Percentiles rank a stretch among this genome's conserved stretches.
Evolutionary conservation across 2,888 invertebrate genomes (phyloP).

Genomic region (Torymus aiolomorphi): DNA sequence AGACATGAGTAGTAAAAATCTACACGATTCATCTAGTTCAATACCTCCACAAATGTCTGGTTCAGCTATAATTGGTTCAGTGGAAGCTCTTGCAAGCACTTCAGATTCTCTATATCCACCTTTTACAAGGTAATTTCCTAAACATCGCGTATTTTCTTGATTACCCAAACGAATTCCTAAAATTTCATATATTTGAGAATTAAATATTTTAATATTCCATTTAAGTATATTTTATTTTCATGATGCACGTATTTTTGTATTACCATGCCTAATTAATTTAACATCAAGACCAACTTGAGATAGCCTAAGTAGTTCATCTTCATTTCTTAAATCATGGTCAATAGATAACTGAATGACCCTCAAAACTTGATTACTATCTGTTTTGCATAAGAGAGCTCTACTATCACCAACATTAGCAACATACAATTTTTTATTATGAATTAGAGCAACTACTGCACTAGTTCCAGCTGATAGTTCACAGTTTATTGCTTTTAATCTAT

Average conservation of each 20-base stretch:
- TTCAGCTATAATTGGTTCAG: conserved; percentile 89
- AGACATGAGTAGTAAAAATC: conserved; percentile 90
- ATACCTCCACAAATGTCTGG: conserved; percentile 91
- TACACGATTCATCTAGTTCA: conserved; percentile 85
- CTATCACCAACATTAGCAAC: conserved; percentile 93
- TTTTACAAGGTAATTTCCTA: conserved; percentile 92
- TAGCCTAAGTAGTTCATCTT: conserved; percentile 88
- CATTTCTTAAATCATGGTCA: conserved; percentile 90
- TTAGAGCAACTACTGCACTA: conserved; percentile 88
- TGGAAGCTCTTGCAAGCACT: conserved; percentile 81
- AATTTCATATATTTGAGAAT: conserved; percentile 54
- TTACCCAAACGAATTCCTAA: conserved; percentile 85
- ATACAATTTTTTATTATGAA: conserved; percentile 86
- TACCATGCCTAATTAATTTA: conserved; percentile 82
- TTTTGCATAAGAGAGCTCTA: conserved; percentile 87
- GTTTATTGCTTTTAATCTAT: conserved; percentile 85
- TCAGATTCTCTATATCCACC: conserved; percentile 90
- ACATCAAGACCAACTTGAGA: conserved; percentile 86
- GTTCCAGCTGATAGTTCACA: conserved; percentile 88
- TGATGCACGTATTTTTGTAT: background rate
- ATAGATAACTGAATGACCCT: conserved; percentile 88
- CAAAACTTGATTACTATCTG: conserved; percentile 85
- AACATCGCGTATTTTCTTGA: conserved; percentile 88
- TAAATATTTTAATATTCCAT: conserved; percentile 9
- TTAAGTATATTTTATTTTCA: background rate